Percentiles rank a stretch among this genome's conserved stretches.
Conservation (phyloP, 2,888 invertebrate species). For the Drosophila tripunctata region DNA sequence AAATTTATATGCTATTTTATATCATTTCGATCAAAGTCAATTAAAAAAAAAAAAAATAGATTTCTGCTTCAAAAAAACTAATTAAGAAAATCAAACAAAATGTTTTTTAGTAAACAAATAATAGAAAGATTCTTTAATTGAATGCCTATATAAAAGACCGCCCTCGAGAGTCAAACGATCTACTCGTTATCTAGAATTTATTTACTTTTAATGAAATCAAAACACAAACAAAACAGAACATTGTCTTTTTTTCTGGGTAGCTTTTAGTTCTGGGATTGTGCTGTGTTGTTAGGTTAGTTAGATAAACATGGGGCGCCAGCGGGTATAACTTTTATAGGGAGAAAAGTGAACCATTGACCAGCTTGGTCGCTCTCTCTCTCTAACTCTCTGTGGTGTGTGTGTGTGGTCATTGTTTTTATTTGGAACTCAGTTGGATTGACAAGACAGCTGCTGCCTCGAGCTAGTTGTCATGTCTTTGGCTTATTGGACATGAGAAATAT, state of each 20-base stretch:
- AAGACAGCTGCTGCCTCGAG: conserved; percentile 43
- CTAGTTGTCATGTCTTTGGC: conserved; percentile 21
- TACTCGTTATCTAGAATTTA: conserved; percentile 63
- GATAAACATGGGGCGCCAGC: conserved; percentile 49
- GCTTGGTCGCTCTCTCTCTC: no score
- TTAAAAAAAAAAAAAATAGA: background rate
- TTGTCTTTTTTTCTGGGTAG: no score
- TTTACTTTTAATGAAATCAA: conserved; percentile 67
- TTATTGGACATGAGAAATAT: conserved; percentile 22
- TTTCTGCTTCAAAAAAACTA: background rate
- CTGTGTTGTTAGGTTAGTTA: conserved; percentile 42
- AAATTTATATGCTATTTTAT: background rate
- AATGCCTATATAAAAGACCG: conserved; percentile 7
- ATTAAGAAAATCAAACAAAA: conserved; percentile 35
- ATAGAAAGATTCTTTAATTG: conserved; percentile 9
- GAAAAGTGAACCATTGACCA: conserved; percentile 32
- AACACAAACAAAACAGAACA: conserved; percentile 46
- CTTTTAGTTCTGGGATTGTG: conserved; percentile 1
- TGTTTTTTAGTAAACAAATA: conserved; percentile 47
- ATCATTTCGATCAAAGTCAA: background rate
- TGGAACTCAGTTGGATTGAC: conserved; percentile 31
- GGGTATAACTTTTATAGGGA: conserved; percentile 44
- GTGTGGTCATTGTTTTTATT: conserved; percentile 40
- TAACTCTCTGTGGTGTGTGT: conserved; percentile 14
- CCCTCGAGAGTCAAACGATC: conserved; percentile 49